Evolutionary conservation across 2,113 vertebrate genomes (phyloP), one percentile per base, ranked within the genome.

Genomic region (Lepus americanus): DNA sequence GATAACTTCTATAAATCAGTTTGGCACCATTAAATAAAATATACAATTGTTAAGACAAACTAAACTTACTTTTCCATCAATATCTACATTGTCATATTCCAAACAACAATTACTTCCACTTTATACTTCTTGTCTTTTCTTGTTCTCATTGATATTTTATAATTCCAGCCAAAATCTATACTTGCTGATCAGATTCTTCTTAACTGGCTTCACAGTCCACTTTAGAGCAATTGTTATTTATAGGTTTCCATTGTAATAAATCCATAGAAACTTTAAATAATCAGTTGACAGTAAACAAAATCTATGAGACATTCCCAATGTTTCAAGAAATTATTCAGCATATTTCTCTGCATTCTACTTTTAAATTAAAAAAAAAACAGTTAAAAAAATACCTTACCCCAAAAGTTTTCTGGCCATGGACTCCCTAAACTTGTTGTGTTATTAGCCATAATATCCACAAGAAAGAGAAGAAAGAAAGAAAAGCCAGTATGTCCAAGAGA

Each of bases 391-490:
- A 95, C 93, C 98, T 99, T 99, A 99, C 98, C 98, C 98, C 98
- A 98, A 96, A 99, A 99, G 77, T 98, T 98, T 94, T 98, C 98
- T 90, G 98, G 98, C 98, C 98, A 98, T 89, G 95, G 89, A 82
- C 96, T 94, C 51, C 96, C 97, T 97, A 96, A 92, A 82, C 88
- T 96, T 95, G 98, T 98, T 74, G 96, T 95, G 94, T 98, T 98
- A 98, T 98, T 98, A 83, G 99, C 99, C 99, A 99, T 99, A 97
- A 97, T 98, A 98, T 98, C 97, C 97, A 98, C 97, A 96, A 96
- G 92, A 97, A 88, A 89, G 23, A 94, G 73, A 96, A 95, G 89
- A 95, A 97, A 80, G 96, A 94, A 85, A 95, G 83, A 6, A 80
- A 97, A 97, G 70, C 72, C 66, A 73, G 25, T 74, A 49, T 3